Evolutionary conservation across 2,113 vertebrate genomes (phyloP), one percentile per base, ranked within the genome.

Genomic region (Lycaon pictus): DNA sequence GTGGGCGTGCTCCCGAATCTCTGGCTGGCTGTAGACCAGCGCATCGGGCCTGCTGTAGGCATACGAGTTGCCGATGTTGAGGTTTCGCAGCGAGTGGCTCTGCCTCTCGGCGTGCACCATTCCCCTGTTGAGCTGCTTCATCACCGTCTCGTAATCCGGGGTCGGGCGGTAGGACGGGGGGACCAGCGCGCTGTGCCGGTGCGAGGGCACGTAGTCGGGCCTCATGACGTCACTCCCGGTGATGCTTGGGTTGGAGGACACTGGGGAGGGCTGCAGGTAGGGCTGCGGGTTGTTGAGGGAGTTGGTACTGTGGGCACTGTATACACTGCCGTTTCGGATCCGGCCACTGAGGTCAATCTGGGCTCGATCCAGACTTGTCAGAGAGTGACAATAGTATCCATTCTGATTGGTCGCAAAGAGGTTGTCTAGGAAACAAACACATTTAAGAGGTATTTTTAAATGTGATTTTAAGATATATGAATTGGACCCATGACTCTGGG

Each of bases 221-320:
- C 99, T 99, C 98, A 99, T 99, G 98, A 99, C 98, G 2, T 99
- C 99, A 0, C 99, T 99, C 53, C 99, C 99, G 0, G 99, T 99
- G 92, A 99, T 99, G 95, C 99, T 99, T 3, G 99, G 99, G 98
- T 99, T 99, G 82, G 99, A 99, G 92, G 99, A 99, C 99, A 99
- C 99, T 1, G 99, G 99, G 0, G 99, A 99, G 0, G 99, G 99
- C 98, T 99, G 99, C 97, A 99, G 94, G 97, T 99, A 99, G 98
- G 99, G 99, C 93, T 99, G 99, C 0, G 99, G 99, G 65, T 99
- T 99, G 96, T 99, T 99, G 58, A 99, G 98, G 51, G 99, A 99
- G 99, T 98, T 99, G 51, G 99, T 99, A 98, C 99, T 99, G 97
- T 99, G 99, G 0, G 99, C 99, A 0, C 99, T 99, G 97, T 99